Evolutionary conservation across 2,888 invertebrate species (phyloP).

Genomic region (Sepiola atlantica): DNA sequence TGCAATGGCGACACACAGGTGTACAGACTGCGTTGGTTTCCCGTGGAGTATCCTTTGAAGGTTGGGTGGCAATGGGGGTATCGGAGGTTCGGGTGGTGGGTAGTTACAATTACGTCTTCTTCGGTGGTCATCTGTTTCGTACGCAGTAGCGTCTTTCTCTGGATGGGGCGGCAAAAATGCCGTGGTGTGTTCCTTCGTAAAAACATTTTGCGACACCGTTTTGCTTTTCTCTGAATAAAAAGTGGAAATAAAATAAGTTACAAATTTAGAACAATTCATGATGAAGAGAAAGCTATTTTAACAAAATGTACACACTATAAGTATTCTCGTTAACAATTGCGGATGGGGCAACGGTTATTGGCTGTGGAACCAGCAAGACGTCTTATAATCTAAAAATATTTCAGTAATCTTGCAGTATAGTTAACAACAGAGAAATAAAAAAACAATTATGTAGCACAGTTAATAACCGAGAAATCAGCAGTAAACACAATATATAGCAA

Average conservation of each 20-base stretch:
- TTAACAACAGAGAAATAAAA: no score
- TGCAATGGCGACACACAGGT: background rate
- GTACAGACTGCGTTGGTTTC: background rate
- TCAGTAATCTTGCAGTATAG: no score
- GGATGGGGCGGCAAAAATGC: background rate
- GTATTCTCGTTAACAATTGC: no score
- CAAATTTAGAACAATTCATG: background rate
- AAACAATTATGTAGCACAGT: no score
- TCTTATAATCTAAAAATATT: no score
- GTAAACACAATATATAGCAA: no score
- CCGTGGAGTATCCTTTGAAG: background rate
- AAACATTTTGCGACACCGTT: background rate
- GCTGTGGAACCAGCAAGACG: no score
- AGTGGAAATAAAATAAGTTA: background rate
- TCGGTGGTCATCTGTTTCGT: background rate
- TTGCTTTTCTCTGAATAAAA: background rate
- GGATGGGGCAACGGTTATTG: no score
- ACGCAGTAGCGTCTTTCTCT: background rate
- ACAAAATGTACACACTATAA: no score
- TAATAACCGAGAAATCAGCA: no score
- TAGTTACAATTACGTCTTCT: background rate
- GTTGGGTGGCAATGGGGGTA: background rate
- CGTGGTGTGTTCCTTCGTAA: background rate
- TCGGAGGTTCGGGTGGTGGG: background rate
- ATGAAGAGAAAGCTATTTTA: no score